Conservation (phyloP, 2,888 invertebrate species). For the Meganola albula region DNA sequence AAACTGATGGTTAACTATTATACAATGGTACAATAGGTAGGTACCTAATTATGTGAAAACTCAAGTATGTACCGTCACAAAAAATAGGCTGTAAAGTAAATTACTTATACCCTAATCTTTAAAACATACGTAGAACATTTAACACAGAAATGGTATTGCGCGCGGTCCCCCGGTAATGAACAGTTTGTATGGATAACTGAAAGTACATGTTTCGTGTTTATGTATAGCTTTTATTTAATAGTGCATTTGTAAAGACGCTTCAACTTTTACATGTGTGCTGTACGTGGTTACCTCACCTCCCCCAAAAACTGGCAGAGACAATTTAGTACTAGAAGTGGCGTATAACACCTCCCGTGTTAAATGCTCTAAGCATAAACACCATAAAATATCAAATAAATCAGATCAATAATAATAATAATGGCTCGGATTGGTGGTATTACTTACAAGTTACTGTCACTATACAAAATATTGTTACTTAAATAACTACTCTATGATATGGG, state of each 20-base stretch:
- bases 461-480: constrained; percentile 26
- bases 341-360: constrained; percentile 10
- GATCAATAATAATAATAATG: constrained; percentile 44
- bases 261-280: too few relatives aligned
- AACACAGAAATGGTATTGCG: too few relatives aligned
- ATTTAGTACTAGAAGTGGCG: too few relatives aligned
- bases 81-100: too few relatives aligned
- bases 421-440: constrained; percentile 63
- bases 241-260: not conserved
- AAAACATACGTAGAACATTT: too few relatives aligned
- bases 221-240: not conserved
- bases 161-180: too few relatives aligned
- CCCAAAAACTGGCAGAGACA: too few relatives aligned
- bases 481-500: constrained; percentile 36
- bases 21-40: not conserved
- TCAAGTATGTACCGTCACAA: too few relatives aligned
- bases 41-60: not conserved
- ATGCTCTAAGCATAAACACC: constrained; percentile 27
- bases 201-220: not conserved
- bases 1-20: not conserved
- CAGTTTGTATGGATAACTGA: too few relatives aligned
- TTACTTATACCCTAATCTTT: too few relatives aligned
- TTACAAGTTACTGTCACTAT: constrained; percentile 19
- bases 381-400: constrained; percentile 32
- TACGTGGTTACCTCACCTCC: too few relatives aligned